Conservation (phyloP, 2,888 invertebrate genomes). For the Microplitis deprimator region DNA sequence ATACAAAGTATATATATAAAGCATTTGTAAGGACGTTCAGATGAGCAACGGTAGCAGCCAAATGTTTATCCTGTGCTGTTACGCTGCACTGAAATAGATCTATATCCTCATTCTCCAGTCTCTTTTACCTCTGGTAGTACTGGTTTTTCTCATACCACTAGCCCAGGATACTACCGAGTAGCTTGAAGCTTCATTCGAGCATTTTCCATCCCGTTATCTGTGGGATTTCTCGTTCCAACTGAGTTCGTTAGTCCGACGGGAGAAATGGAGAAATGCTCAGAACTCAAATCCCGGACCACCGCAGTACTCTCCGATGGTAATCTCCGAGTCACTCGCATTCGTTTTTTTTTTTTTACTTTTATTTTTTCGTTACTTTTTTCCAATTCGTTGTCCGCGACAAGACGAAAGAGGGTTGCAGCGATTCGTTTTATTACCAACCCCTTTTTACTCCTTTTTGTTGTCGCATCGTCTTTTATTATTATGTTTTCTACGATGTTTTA, state of each 20-base stretch:
- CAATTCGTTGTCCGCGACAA: conserved; percentile 1
- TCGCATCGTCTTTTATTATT: conserved; percentile 11
- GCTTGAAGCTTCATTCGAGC: conserved; percentile 57
- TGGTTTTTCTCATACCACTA: conserved; percentile 6
- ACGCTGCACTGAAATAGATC: conserved; percentile 39
- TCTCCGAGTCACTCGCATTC: conserved; percentile 45
- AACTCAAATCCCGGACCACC: conserved; percentile 41
- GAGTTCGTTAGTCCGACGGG: conserved; percentile 61
- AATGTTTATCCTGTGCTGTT: conserved; percentile 50
- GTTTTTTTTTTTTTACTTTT: conserved; percentile 21
- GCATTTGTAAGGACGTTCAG: conserved; percentile 9
- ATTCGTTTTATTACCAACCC: background rate
- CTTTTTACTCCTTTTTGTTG: background rate
- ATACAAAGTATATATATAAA: background rate
- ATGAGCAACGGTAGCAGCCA: conserved; percentile 27
- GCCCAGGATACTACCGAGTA: background rate
- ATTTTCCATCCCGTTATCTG: conserved; percentile 65
- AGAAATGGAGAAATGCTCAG: conserved; percentile 44
- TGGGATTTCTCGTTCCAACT: conserved; percentile 55
- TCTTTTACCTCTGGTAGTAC: conserved; percentile 17
- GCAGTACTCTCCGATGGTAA: conserved; percentile 41
- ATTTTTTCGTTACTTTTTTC: conserved; percentile 20
- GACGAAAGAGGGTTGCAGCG: conserved; percentile 20
- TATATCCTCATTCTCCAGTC: conserved; percentile 38
- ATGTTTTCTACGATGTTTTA: conserved; percentile 12